Evolutionary conservation across 2,888 invertebrate species (phyloP).

Genomic region (Eristalis arbustorum): DNA sequence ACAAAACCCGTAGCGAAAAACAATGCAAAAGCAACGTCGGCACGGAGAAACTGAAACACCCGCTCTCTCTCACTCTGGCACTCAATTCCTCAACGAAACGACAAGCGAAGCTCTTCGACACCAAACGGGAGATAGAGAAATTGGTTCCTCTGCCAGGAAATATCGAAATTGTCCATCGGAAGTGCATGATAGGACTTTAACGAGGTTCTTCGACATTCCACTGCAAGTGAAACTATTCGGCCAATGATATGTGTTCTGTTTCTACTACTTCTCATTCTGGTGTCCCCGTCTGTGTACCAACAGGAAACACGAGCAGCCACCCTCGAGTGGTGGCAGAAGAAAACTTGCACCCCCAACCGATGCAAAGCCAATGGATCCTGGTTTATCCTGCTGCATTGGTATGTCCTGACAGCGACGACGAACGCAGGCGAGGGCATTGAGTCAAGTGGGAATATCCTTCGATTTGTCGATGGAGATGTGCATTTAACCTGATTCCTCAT

Average conservation of each 20-base stretch:
- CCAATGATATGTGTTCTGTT: constrained; percentile 39
- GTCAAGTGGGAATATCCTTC: constrained; percentile 64
- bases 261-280: neutral
- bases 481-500: constrained; percentile 63
- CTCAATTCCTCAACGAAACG: neutral
- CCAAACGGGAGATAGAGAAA: constrained; percentile 49
- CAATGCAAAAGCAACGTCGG: constrained; percentile 23
- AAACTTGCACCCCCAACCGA: neutral
- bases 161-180: constrained; percentile 68
- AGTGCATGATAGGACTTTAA: constrained; percentile 68
- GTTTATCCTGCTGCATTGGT: constrained; percentile 45
- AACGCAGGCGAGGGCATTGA: constrained; percentile 31
- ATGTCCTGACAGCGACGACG: constrained; percentile 22
- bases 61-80: neutral
- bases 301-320: constrained; percentile 21
- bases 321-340: neutral
- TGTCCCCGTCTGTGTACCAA: constrained; percentile 10
- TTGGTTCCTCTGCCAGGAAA: constrained; percentile 63
- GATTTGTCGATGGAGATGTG: constrained; percentile 52
- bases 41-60: neutral
- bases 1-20: constrained; percentile 48
- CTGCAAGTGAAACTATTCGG: constrained; percentile 24
- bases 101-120: constrained; percentile 4
- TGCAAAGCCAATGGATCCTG: constrained; percentile 28
- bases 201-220: constrained; percentile 63